A percentile compares a stretch with the other conserved stretches of the same genome.
These are phyloP conservation scores for Pterocles burchelli DNA, from an alignment of 2,113 vertebrate genomes.

Conservation along the genomic window DNA sequence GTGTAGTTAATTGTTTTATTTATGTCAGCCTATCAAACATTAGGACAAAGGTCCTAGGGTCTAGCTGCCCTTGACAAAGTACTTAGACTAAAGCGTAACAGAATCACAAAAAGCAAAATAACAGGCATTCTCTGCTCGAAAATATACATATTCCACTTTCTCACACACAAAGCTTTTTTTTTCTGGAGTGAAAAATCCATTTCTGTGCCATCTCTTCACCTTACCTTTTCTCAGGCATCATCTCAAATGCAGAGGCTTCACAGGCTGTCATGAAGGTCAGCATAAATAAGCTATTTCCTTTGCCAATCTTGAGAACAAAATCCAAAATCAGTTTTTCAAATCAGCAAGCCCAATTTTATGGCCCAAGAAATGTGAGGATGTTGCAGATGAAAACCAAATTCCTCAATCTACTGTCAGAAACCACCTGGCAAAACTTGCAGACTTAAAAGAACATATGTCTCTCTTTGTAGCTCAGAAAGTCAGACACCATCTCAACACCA, in stretches of 20 bases:
- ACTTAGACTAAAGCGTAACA: not conserved
- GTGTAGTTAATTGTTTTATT: not conserved
- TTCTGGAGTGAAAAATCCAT: not conserved
- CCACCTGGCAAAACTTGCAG: not conserved
- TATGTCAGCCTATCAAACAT: not conserved
- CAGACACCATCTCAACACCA: not conserved
- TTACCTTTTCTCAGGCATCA: not conserved
- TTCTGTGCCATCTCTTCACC: not conserved
- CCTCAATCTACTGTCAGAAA: not conserved
- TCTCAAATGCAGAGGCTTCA: not conserved
- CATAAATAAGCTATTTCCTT: not conserved
- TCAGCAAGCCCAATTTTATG: not conserved
- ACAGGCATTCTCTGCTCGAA: not conserved
- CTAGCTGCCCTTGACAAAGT: not conserved
- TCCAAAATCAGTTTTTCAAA: conserved; percentile 13
- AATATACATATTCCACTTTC: not conserved
- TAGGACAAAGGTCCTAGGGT: not conserved
- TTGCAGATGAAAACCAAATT: not conserved
- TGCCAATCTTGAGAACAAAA: not conserved
- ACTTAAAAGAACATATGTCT: conserved; percentile 1
- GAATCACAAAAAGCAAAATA: not conserved
- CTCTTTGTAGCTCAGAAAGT: not conserved
- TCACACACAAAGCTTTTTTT: not conserved
- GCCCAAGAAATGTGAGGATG: not conserved
- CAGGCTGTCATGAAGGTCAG: not conserved